phyloP scores from a whole-genome alignment of 2,797 vertebrate genomes.

The Halcyon badia region DNA sequence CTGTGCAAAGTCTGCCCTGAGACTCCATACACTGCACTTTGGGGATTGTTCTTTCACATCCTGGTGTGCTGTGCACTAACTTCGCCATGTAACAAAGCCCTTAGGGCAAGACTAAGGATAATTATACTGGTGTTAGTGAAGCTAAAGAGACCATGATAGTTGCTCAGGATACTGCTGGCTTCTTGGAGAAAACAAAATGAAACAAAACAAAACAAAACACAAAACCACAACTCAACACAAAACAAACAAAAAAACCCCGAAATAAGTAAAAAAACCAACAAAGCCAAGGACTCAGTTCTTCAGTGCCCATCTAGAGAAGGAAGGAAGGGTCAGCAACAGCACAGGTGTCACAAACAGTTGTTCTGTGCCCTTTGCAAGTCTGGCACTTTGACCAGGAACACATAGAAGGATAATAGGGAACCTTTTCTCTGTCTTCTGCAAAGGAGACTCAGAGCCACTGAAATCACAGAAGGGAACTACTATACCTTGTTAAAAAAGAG shows the following conservation, averaged over 20 bases:
- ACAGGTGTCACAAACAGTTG: background rate
- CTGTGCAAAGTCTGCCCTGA: background rate
- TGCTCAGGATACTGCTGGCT: background rate
- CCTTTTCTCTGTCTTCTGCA: background rate
- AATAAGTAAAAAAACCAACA: too few species aligned
- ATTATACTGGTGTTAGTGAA: background rate
- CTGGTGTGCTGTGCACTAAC: fast-evolving
- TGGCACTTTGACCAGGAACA: background rate
- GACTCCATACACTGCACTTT: background rate
- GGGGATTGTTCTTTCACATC: background rate
- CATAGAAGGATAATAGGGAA: background rate
- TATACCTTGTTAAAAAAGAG: background rate
- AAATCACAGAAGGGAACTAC: background rate
- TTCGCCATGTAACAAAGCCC: background rate
- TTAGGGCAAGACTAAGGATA: background rate
- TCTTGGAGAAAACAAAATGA: background rate
- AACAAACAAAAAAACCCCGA: too few species aligned
- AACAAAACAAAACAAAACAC: too few species aligned
- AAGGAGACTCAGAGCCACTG: background rate
- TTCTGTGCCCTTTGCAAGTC: background rate
- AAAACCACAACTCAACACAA: too few species aligned
- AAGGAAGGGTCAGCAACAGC: background rate
- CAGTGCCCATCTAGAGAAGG: background rate
- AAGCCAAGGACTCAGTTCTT: background rate
- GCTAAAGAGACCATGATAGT: background rate